phyloP scores from a whole-genome alignment of 2,113 vertebrate genomes.

The Oreochromis aureus region DNA sequence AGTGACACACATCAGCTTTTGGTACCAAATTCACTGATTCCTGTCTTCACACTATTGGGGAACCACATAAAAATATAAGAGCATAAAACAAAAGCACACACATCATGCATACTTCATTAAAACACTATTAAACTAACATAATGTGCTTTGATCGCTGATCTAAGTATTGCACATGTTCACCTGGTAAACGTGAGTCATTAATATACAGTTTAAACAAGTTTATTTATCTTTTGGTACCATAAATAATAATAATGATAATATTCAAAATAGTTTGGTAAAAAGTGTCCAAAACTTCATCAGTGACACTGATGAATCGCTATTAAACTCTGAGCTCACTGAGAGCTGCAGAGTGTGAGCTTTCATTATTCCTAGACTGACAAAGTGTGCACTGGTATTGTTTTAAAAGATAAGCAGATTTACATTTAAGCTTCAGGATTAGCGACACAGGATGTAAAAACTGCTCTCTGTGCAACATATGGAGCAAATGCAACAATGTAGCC shows the following conservation, averaged over 20 bases:
- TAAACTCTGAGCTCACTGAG: neutral
- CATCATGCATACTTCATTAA: constrained; percentile 26
- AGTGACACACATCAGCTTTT: neutral
- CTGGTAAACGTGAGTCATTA: neutral
- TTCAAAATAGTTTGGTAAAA: neutral
- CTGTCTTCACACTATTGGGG: neutral
- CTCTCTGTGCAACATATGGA: constrained; percentile 3
- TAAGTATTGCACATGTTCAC: constrained; percentile 37
- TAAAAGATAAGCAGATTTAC: neutral
- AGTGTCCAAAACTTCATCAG: neutral
- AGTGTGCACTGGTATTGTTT: neutral
- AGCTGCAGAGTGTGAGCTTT: neutral
- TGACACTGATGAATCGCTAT: neutral
- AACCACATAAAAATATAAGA: neutral
- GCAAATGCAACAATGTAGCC: neutral
- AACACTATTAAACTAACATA: constrained; percentile 2
- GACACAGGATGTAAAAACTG: neutral
- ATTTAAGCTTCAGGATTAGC: neutral
- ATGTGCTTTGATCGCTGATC: neutral
- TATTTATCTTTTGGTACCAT: neutral
- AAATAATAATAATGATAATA: neutral
- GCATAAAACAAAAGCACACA: constrained; percentile 3
- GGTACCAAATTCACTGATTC: neutral
- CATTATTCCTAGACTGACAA: neutral
- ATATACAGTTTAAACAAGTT: neutral